Base-by-base conservation (phyloP, 2,113 vertebrate species). In the Callospermophilus lateralis region DNA sequence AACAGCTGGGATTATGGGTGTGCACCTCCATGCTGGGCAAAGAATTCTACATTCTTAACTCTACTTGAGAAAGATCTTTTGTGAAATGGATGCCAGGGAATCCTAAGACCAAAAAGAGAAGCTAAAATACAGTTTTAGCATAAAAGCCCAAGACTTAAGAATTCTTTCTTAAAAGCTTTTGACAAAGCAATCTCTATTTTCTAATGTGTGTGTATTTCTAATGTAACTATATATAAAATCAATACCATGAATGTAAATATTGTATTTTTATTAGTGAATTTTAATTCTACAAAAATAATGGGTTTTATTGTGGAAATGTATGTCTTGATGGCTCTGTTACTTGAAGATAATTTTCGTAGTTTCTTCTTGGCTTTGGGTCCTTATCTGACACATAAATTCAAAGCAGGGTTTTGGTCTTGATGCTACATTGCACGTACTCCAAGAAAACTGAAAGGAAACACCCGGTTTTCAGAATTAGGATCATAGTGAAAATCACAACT, bases 61-160 rank as follows among this genome's bases (percentile, higher is more conserved):
- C 19, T 79, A 53, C n/a, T 89, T 72, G 87, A 93, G 68, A 80
- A 89, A 72, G 77, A 83, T 78, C 58, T 93, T 93, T 88, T 85
- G 67, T 93, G 42, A 89, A 92, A 89, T 12, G 15, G 72, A 89
- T 39, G 8, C 28, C 53, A 76, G 55, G 42, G 8, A 79, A 70
- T 39, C 84, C 24, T 28, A 77, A 30, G 24, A 78, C 42, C 45
- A 72, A 53, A 91, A 92, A 88, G 10, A 3, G 34, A 77, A 83
- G 89, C n/a, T 24, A 63, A 63, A 2, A 53, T 51, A 13, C 5
- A 72, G 26, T 58, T 20, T 76, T 39, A 83, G 65, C 28, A 39
- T 19, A 83, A 63, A 93, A 90, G 11, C 17, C 20, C 63, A 92
- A 32, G 30, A 79, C 61, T 51, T 72, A 8, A 45, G 26, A 30